A percentile compares a stretch with the other conserved stretches of the same genome.
Conservation (phyloP, 2,797 vertebrate species). For the Octomys mimax region DNA sequence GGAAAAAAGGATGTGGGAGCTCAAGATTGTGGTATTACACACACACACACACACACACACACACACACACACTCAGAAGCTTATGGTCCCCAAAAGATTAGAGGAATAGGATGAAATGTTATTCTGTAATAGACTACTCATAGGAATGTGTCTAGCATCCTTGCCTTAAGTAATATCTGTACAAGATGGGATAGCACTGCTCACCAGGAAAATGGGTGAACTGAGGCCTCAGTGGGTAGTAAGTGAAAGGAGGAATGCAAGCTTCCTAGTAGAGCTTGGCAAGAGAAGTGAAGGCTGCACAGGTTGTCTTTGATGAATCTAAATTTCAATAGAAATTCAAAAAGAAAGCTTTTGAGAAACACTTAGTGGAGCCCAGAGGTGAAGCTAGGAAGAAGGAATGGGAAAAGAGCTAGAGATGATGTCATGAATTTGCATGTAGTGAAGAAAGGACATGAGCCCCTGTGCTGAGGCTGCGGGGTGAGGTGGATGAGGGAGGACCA, state of each 20-base stretch:
- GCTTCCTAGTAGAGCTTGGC: not conserved
- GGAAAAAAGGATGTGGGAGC: not conserved
- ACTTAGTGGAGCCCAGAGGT: not conserved
- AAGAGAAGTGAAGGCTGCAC: not conserved
- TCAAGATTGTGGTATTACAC: not conserved
- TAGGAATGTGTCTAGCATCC: not conserved
- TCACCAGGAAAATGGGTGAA: not conserved
- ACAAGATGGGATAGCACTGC: not conserved
- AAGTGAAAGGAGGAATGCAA: fast-evolving
- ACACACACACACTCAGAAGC: too few relatives aligned
- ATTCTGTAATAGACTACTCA: not conserved
- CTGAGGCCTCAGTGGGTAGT: too few relatives aligned
- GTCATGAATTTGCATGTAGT: not conserved
- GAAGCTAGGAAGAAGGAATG: not conserved
- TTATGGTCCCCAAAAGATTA: not conserved
- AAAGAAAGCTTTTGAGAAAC: not conserved
- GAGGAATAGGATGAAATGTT: not conserved
- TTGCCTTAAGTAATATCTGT: not conserved
- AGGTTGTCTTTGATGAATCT: not conserved
- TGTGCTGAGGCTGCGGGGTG: too few relatives aligned
- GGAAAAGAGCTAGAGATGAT: too few relatives aligned
- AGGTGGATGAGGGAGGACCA: not conserved
- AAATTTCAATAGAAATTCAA: not conserved
- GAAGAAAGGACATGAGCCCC: not conserved
- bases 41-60: not conserved